These are phyloP conservation scores for Phylloscopus trochilus DNA, from an alignment of 2,113 vertebrate genomes.

Conservation along the genomic window DNA sequence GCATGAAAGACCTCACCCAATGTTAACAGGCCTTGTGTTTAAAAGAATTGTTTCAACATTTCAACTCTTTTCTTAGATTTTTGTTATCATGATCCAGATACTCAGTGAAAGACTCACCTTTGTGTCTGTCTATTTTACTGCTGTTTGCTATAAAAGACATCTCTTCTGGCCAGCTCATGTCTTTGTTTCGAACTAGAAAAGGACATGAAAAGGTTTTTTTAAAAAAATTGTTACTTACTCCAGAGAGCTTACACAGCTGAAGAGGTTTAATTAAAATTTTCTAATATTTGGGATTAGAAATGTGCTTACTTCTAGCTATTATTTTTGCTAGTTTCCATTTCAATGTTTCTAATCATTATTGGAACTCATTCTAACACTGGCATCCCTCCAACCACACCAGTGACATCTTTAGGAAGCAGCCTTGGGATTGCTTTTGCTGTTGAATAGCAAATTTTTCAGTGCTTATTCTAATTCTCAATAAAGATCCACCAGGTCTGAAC, in stretches of 20 bases:
- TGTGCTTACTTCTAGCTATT: background rate
- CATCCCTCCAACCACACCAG: background rate
- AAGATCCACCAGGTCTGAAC: background rate
- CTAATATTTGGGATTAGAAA: background rate
- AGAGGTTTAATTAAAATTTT: background rate
- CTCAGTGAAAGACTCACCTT: slow-evolving; percentile 79
- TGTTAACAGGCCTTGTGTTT: background rate
- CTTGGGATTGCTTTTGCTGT: background rate
- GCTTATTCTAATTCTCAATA: background rate
- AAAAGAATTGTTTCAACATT: background rate
- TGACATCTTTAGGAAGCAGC: background rate
- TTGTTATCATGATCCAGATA: background rate
- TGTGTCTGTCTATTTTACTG: slow-evolving; percentile 98
- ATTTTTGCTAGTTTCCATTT: background rate
- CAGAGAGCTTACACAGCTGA: background rate
- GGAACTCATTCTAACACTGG: background rate
- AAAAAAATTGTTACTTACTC: background rate
- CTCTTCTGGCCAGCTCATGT: slow-evolving; percentile 99
- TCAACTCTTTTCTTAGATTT: background rate
- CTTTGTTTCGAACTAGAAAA: slow-evolving; percentile 94
- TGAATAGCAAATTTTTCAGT: background rate
- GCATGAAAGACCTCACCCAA: background rate
- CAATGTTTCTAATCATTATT: background rate
- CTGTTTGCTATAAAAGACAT: slow-evolving; percentile 99
- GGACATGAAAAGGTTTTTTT: slow-evolving; percentile 12